Conservation (phyloP, 2,797 vertebrate species). For the Buceros bicornis region DNA sequence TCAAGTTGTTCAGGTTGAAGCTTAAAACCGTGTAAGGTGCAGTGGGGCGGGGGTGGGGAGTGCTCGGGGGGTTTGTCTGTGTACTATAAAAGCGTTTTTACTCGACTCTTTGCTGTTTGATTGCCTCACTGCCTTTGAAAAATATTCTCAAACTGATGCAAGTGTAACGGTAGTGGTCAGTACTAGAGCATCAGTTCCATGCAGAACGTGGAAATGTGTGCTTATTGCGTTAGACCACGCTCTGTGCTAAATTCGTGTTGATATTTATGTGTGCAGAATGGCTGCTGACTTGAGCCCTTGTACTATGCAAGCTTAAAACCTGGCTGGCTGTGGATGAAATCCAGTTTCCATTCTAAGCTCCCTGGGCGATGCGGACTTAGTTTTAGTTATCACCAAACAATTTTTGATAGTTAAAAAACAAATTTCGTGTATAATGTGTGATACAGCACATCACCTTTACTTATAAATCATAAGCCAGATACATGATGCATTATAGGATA, state of each 20-base stretch:
- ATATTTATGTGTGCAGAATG: neutral
- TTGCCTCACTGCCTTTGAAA: neutral
- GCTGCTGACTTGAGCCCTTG: conserved; percentile 41
- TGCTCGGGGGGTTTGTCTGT: neutral
- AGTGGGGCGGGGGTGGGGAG: neutral
- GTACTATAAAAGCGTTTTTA: neutral
- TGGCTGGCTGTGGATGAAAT: conserved; percentile 26
- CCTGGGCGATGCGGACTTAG: neutral
- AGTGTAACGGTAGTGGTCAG: neutral
- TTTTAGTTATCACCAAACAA: conserved; percentile 32
- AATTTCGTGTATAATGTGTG: conserved; percentile 11
- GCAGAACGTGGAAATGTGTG: neutral
- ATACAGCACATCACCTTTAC: neutral
- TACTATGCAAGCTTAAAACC: conserved; percentile 16
- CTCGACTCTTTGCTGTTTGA: neutral
- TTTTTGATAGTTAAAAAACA: conserved; percentile 34
- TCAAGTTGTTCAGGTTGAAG: neutral
- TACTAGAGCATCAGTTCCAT: neutral
- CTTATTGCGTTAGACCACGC: neutral
- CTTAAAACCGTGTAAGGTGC: neutral
- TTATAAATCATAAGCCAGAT: neutral
- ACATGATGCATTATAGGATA: neutral
- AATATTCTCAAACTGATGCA: neutral
- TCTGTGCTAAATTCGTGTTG: neutral
- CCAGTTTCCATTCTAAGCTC: conserved; percentile 42